Evolutionary conservation across 2,888 invertebrate species (phyloP).

Genomic region (Drosophila buzzatii): DNA sequence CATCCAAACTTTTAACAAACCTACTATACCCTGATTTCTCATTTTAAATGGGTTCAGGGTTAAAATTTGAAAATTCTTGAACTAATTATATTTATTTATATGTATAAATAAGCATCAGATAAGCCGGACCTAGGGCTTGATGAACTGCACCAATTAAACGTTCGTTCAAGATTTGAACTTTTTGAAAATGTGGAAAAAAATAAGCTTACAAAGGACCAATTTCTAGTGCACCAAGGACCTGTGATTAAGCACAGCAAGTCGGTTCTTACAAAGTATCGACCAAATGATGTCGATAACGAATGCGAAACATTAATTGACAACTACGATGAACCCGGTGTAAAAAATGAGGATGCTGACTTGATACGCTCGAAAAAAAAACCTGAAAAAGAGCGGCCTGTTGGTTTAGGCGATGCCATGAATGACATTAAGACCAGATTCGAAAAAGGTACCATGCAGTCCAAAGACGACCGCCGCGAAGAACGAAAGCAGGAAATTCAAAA

Average conservation of each 20-base stretch:
- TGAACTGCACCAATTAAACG: constrained; percentile 92
- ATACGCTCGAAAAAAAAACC: constrained; percentile 87
- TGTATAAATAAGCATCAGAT: constrained; percentile 89
- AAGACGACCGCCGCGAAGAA: constrained; percentile 91
- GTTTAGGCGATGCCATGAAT: constrained; percentile 91
- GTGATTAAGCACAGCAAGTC: constrained; percentile 89
- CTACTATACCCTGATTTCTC: no score
- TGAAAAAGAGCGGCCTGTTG: constrained; percentile 91
- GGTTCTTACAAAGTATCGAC: constrained; percentile 88
- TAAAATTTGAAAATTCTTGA: neutral
- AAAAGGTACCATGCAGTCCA: constrained; percentile 87
- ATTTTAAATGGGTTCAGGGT: no score
- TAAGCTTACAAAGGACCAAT: constrained; percentile 74
- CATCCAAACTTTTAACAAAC: no score
- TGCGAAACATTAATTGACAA: constrained; percentile 59
- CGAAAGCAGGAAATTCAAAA: constrained; percentile 95
- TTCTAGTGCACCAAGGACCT: constrained; percentile 15
- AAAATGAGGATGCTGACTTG: constrained; percentile 86
- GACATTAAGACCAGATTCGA: constrained; percentile 94
- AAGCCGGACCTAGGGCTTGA: constrained; percentile 94
- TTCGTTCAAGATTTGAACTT: constrained; percentile 93
- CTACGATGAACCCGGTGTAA: constrained; percentile 8
- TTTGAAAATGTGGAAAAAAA: constrained; percentile 88
- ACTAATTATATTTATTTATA: neutral
- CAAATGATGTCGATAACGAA: constrained; percentile 89